Conservation (phyloP, 2,113 vertebrate genomes). For the Strigops habroptila region DNA sequence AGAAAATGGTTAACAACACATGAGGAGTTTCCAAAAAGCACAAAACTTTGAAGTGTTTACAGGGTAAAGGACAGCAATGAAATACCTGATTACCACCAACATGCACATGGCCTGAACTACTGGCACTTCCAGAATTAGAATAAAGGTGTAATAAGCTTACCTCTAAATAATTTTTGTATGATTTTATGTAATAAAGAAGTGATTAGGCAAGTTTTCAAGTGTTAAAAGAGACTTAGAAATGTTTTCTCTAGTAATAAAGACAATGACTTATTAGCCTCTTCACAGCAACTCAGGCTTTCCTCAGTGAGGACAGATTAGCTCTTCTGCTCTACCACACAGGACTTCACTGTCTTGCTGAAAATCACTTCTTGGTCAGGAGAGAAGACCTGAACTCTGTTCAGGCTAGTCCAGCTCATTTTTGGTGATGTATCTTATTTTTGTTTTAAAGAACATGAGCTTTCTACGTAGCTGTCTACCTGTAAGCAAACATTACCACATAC, state of each 20-base stretch:
- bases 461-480: neutral
- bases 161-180: neutral
- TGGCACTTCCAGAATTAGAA: neutral
- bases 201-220: neutral
- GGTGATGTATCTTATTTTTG: neutral
- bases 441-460: neutral
- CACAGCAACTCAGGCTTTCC: neutral
- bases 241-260: neutral
- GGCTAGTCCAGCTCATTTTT: neutral
- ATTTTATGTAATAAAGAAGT: neutral
- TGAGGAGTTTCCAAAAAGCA: neutral
- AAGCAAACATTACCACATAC: neutral
- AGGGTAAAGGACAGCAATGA: neutral
- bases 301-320: neutral
- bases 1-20: neutral
- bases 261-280: neutral
- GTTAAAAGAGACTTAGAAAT: neutral
- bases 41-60: neutral
- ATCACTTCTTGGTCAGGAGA: neutral
- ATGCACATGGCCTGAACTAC: neutral
- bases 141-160: neutral
- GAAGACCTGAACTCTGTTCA: neutral
- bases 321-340: neutral
- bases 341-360: neutral
- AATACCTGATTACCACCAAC: neutral